Conservation (phyloP, 1,140 invertebrate genomes). For the Sinonovacula constricta region DNA sequence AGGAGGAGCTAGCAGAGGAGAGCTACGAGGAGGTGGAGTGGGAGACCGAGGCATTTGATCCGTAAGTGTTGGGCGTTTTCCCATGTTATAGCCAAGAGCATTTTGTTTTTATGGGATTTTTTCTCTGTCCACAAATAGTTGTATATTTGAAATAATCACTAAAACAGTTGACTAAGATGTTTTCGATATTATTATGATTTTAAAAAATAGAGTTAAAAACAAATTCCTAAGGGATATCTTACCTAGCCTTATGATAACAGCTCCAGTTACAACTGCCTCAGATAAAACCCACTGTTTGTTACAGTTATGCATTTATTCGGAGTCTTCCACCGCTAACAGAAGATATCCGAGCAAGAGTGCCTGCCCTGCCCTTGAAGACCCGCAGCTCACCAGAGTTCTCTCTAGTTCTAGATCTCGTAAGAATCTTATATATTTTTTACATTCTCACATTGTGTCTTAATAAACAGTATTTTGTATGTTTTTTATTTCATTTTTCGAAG, state of each 20-base stretch:
- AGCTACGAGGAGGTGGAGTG: conserved; percentile 81
- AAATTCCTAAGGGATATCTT: not conserved
- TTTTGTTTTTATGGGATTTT: too few species aligned
- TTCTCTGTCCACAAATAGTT: too few species aligned
- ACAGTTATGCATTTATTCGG: conserved; percentile 91
- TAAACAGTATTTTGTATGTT: too few species aligned
- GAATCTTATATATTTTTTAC: too few species aligned
- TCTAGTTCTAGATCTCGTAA: conserved; percentile 90
- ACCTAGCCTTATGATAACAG: not conserved
- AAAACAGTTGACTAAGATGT: too few species aligned
- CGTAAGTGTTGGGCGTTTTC: too few species aligned
- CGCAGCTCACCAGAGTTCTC: conserved; percentile 95
- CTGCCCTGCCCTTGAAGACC: conserved; percentile 95
- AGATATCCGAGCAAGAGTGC: conserved; percentile 90
- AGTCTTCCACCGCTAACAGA: conserved; percentile 92
- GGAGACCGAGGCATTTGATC: conserved; percentile 87
- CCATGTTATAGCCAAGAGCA: too few species aligned
- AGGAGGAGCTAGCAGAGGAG: conserved; percentile 67
- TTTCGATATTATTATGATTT: too few species aligned
- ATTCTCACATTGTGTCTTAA: too few species aligned
- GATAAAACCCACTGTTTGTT: conserved; percentile 38
- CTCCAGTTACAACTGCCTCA: not conserved
- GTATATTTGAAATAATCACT: too few species aligned
- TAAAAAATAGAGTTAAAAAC: not conserved
- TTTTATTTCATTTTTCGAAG: too few species aligned